Conservation (phyloP, 1,140 invertebrate genomes). For the Neodiprion fabricii region DNA sequence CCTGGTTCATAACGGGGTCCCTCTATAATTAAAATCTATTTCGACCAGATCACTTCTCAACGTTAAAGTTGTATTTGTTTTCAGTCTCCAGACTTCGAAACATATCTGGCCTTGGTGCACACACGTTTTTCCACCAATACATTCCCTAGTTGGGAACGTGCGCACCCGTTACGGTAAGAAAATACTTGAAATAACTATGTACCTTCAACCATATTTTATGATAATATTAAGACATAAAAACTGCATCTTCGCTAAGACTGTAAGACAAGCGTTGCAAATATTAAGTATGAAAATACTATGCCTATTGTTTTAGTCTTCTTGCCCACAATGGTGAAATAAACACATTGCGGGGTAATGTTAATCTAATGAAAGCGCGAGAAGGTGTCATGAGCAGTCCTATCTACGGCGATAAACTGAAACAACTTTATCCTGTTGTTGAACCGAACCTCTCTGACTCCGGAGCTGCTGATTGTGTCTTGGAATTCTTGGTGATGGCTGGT, state of each 20-base stretch:
- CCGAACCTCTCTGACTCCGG: conserved; percentile 98
- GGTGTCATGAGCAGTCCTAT: conserved; percentile 93
- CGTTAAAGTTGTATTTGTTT: conserved; percentile 29
- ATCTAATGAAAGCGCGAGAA: conserved; percentile 97
- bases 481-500: conserved; percentile 95
- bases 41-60: background rate
- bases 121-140: conserved; percentile 99
- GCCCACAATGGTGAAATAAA: conserved; percentile 99
- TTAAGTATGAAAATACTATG: conserved; percentile 11
- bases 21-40: background rate
- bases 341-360: conserved; percentile 96
- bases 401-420: conserved; percentile 82
- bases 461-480: conserved; percentile 95
- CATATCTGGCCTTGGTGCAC: conserved; percentile 95
- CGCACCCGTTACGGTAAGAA: conserved; percentile 92
- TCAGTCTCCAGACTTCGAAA: conserved; percentile 83
- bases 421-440: conserved; percentile 97
- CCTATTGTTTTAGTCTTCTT: conserved; percentile 72
- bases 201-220: background rate
- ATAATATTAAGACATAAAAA: too few relatives aligned
- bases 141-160: conserved; percentile 98
- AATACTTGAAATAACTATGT: background rate
- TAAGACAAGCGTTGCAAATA: conserved; percentile 13
- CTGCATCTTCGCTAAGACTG: background rate
- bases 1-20: background rate